A percentile compares a stretch with the other conserved stretches of the same genome.
phyloP scores from a whole-genome alignment of 2,113 vertebrate species.

The Casuarius casuarius region DNA sequence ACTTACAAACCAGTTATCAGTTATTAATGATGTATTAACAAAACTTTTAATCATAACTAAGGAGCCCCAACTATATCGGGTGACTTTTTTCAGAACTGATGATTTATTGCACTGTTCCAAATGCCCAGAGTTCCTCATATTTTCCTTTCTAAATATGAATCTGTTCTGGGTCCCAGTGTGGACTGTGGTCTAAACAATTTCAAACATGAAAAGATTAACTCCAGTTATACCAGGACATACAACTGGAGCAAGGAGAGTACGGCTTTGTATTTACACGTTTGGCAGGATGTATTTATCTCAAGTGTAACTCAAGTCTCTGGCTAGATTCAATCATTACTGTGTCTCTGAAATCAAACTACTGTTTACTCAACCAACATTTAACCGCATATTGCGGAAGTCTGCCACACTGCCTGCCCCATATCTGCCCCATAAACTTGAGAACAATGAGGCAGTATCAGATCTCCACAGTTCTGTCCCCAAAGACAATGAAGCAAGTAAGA shows the following conservation, averaged over 20 bases:
- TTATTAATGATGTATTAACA: not conserved
- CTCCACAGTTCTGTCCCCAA: not conserved
- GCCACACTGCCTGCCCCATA: rapidly evolving
- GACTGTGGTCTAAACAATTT: not conserved
- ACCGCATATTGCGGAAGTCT: not conserved
- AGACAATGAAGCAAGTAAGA: not conserved
- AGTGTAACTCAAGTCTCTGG: not conserved
- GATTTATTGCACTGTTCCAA: not conserved
- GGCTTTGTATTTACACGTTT: not conserved
- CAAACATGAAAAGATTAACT: not conserved
- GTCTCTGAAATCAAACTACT: not conserved
- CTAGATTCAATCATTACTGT: not conserved
- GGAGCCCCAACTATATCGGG: not conserved
- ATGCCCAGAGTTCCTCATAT: not conserved
- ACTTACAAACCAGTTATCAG: not conserved
- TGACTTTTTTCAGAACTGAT: not conserved
- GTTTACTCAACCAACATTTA: slow-evolving; percentile 7
- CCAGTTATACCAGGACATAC: not conserved
- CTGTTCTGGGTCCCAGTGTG: not conserved
- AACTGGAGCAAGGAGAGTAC: not conserved
- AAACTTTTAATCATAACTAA: not conserved
- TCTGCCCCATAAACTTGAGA: not conserved
- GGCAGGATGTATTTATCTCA: not conserved
- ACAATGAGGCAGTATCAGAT: not conserved
- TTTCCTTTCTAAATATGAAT: not conserved